Conservation (phyloP, 2,888 invertebrate genomes). For the Panopea generosa region DNA sequence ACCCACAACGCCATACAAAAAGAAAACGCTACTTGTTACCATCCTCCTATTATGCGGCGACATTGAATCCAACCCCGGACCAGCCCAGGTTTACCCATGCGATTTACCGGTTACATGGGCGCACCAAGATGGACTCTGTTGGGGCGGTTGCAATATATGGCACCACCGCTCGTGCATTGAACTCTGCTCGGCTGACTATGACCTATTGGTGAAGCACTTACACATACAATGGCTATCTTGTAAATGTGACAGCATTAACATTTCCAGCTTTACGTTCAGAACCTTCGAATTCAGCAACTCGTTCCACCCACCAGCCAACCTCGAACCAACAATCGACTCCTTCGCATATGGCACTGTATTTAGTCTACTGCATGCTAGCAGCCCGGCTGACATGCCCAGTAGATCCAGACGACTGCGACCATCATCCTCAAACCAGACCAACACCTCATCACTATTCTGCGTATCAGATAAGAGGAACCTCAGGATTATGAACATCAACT, state of each 20-base stretch:
- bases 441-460: no score
- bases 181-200: no score
- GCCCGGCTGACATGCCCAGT: background rate
- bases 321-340: slow-evolving; percentile 1
- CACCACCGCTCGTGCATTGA: slow-evolving; percentile 3
- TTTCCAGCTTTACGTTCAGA: background rate
- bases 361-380: slow-evolving; percentile 6
- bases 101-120: slow-evolving; percentile 27
- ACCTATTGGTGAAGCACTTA: no score
- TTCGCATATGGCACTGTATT: background rate
- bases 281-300: background rate
- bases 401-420: background rate
- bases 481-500: slow-evolving; percentile 15
- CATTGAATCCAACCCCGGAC: slow-evolving; percentile 12
- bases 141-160: slow-evolving; percentile 21
- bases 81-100: slow-evolving; percentile 16
- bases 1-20: no score
- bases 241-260: no score
- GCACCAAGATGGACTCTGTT: slow-evolving; percentile 4
- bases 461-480: slow-evolving; percentile 9
- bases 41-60: no score
- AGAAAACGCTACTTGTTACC: no score
- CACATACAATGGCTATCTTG: no score
- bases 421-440: background rate
- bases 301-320: background rate